Base-by-base conservation (phyloP, 2,797 vertebrate species). In the Gallinago stenura region DNA sequence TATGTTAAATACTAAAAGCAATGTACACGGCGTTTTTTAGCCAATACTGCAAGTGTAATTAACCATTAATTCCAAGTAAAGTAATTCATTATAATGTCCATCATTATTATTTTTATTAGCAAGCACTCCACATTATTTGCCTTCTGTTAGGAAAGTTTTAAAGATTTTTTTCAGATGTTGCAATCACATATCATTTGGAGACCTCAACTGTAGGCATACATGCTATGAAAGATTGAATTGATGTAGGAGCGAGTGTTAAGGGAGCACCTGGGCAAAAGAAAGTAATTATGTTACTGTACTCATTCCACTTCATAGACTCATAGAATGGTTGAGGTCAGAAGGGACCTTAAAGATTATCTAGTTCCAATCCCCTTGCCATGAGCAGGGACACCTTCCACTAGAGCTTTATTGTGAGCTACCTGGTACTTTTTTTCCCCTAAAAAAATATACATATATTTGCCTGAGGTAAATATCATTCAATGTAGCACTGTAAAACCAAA, bases 1-100 rank as follows among this genome's bases (percentile, higher is more conserved):
- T 62, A 72, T 3, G 6, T 83, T 57, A 50, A 62, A 51, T 10
- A 31, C 26, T 57, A 78, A 77, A 60, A 83, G 57, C 31, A 33
- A 22, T 33, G 43, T 8, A 62, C 37, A 16, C 2, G 22, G 15
- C 14, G 48, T 85, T 41, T 48, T 65, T 45, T 79, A 37, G 26
- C 64, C 51, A 70, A 24, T 31, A 58, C 12, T 65, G 57, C 82
- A 81, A 90, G 85, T 35, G 53, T 77, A 80, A 76, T 68, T 95
- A 88, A 71, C 71, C 50, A 51, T 56, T 90, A 87, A 72, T 94
- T 95, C 72, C 92, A 92, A 90, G 76, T 4, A 92, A 96, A 87
- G 43, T 28, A 71, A 94, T 45, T 7, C 5, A 82, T 89, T 93
- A 33, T 93, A 86, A 93, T 86, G 58, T 78, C 68, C 65, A 50